These are phyloP conservation scores for Brachionus asplanchnoidis DNA, from an alignment of 1,140 invertebrate species.

Conservation along the genomic window DNA sequence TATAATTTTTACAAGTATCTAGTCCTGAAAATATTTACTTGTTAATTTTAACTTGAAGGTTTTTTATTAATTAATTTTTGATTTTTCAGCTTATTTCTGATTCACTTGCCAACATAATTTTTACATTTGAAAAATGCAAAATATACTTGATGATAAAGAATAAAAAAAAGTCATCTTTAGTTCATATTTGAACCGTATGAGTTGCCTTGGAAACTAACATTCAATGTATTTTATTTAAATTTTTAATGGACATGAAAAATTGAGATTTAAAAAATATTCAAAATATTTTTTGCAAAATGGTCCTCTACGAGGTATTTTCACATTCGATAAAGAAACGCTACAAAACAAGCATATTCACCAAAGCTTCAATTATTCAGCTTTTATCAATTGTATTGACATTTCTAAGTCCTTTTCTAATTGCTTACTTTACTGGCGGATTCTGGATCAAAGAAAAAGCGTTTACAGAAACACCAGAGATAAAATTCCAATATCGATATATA, in stretches of 20 bases:
- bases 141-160: background rate
- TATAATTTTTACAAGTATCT: background rate
- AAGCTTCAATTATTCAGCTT: slow-evolving; percentile 52
- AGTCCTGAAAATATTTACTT: background rate
- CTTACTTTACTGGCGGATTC: slow-evolving; percentile 45
- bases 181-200: background rate
- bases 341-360: slow-evolving; percentile 53
- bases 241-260: slow-evolving; percentile 9
- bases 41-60: background rate
- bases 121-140: background rate
- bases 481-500: slow-evolving; percentile 38
- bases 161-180: background rate
- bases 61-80: background rate
- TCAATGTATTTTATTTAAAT: background rate
- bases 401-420: slow-evolving; percentile 54
- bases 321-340: slow-evolving; percentile 52
- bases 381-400: slow-evolving; percentile 50
- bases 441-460: slow-evolving; percentile 25
- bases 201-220: background rate
- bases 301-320: slow-evolving; percentile 54
- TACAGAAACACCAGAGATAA: slow-evolving; percentile 13
- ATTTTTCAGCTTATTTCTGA: background rate
- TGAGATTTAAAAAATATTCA: background rate
- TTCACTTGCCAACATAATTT: background rate
- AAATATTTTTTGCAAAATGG: slow-evolving; percentile 48